Percentiles rank a stretch among this genome's conserved stretches.
Conservation (phyloP, 2,113 vertebrate genomes). For the Corythoichthys haematopterus region DNA sequence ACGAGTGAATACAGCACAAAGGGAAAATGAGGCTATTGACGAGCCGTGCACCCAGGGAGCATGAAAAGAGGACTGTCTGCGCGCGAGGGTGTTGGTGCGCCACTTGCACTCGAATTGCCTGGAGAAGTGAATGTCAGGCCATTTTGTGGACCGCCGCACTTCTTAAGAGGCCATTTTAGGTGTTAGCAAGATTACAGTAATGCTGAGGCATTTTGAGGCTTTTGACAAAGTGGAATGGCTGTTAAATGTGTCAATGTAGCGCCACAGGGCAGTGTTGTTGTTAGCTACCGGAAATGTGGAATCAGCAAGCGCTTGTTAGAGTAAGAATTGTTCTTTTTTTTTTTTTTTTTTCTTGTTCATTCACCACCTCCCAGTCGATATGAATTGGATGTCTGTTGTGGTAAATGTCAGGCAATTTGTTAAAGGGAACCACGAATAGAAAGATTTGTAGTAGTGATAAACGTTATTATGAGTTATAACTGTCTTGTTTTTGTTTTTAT, state of each 20-base stretch:
- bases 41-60: slow-evolving; percentile 37
- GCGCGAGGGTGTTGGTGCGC: slow-evolving; percentile 8
- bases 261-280: slow-evolving; percentile 4
- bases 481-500: too few relatives aligned
- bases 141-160: slow-evolving; percentile 34
- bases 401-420: too few relatives aligned
- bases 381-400: too few relatives aligned
- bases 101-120: slow-evolving; percentile 19
- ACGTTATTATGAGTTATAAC: too few relatives aligned
- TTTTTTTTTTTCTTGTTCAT: too few relatives aligned
- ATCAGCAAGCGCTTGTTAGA: slow-evolving; percentile 26
- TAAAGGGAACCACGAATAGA: too few relatives aligned
- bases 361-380: too few relatives aligned
- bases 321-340: too few relatives aligned
- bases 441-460: too few relatives aligned
- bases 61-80: slow-evolving; percentile 51
- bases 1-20: slow-evolving; percentile 38
- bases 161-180: slow-evolving; percentile 28
- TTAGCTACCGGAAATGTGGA: slow-evolving; percentile 12
- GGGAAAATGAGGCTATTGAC: slow-evolving; percentile 64
- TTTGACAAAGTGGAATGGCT: background rate
- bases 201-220: background rate
- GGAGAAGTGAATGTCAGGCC: slow-evolving; percentile 19
- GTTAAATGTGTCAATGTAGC: background rate
- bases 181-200: slow-evolving; percentile 8